These are phyloP conservation scores for Geothlypis trichas DNA, from an alignment of 2,113 vertebrate species.

Conservation along the genomic window DNA sequence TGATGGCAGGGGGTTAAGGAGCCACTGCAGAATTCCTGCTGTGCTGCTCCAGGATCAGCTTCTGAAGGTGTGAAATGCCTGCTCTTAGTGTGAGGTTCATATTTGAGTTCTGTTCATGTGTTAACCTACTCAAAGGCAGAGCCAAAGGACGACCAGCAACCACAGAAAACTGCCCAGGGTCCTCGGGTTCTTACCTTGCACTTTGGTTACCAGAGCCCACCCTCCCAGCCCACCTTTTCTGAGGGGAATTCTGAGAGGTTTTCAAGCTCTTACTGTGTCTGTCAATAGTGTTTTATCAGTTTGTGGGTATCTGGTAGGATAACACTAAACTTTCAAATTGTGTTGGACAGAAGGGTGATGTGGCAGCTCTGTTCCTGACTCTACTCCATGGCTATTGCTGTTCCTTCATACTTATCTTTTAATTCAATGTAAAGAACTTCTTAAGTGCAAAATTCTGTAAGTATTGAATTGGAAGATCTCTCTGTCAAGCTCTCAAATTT, in stretches of 20 bases:
- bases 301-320: neutral
- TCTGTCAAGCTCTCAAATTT: neutral
- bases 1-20: neutral
- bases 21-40: neutral
- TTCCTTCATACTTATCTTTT: neutral
- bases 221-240: neutral
- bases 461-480: neutral
- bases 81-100: neutral
- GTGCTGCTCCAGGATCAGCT: neutral
- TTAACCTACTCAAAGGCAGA: neutral
- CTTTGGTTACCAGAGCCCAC: neutral
- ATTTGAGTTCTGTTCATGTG: neutral
- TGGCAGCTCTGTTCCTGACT: neutral
- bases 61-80: neutral
- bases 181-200: neutral
- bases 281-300: neutral
- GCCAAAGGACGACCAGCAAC: neutral
- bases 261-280: neutral
- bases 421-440: neutral
- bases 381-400: neutral
- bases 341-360: neutral
- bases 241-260: neutral
- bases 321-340: neutral
- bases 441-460: neutral
- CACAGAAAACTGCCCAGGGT: neutral